Conservation (phyloP, 2,113 vertebrate genomes). For the Petromus typicus region DNA sequence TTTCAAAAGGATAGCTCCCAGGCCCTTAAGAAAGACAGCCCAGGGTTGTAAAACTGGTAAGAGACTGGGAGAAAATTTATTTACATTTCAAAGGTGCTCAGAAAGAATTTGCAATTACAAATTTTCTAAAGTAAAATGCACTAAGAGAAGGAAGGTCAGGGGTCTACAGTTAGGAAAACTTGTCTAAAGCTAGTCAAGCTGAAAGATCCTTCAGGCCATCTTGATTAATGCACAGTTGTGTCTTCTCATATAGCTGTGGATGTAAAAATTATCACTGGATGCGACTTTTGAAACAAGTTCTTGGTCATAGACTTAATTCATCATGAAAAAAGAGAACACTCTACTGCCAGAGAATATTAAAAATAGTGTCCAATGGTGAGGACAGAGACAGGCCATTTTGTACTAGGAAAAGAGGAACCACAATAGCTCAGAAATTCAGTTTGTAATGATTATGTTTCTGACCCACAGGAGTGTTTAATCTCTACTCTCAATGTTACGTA, state of each 20-base stretch:
- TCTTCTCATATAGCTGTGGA: background rate
- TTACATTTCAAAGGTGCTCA: constrained; percentile 61
- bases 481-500: constrained; percentile 5
- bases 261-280: background rate
- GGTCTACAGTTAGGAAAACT: background rate
- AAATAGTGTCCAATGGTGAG: background rate
- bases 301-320: background rate
- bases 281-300: constrained; percentile 34
- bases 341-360: background rate
- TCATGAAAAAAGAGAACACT: background rate
- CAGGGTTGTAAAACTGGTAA: constrained; percentile 14
- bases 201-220: background rate
- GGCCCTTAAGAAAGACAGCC: constrained; percentile 25
- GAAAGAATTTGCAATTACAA: constrained; percentile 55
- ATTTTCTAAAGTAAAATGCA: constrained; percentile 28
- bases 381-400: background rate
- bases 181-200: background rate
- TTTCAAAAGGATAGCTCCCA: constrained; percentile 47
- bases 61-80: constrained; percentile 36
- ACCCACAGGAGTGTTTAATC: background rate
- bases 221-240: background rate
- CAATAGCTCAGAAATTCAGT: background rate
- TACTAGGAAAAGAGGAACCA: background rate
- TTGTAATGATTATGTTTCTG: constrained; percentile 39
- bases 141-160: constrained; percentile 8